These are phyloP conservation scores for Hetaerina americana DNA, from an alignment of 1,140 invertebrate species.

Conservation along the genomic window DNA sequence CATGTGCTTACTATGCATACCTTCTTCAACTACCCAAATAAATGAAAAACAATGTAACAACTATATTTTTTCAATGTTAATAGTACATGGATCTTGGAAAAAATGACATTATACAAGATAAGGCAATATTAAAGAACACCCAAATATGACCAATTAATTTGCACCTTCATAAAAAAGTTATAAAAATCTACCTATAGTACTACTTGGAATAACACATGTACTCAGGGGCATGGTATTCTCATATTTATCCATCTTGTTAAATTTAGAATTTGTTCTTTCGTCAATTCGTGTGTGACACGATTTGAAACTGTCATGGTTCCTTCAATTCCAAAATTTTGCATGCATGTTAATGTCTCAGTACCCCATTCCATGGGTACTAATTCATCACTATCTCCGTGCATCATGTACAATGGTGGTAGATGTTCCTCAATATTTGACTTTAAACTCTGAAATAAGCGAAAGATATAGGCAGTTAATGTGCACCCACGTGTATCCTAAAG, in stretches of 20 bases:
- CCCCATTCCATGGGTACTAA: constrained; percentile 41
- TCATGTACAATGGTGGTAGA: constrained; percentile 26
- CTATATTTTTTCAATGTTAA: too few species aligned
- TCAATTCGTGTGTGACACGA: background rate
- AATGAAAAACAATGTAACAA: too few species aligned
- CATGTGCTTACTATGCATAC: too few species aligned
- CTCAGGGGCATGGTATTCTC: background rate
- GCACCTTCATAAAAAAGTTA: too few species aligned
- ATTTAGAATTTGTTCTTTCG: background rate
- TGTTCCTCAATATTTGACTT: constrained; percentile 7
- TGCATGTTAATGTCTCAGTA: constrained; percentile 30
- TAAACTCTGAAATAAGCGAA: constrained; percentile 16
- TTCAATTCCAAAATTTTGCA: constrained; percentile 33
- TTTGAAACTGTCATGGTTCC: constrained; percentile 29
- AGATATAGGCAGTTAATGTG: background rate
- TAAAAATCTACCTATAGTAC: too few species aligned
- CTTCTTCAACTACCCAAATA: too few species aligned
- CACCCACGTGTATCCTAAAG: background rate
- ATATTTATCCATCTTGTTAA: background rate
- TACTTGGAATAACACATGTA: too few species aligned
- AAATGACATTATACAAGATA: too few species aligned
- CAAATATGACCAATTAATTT: too few species aligned
- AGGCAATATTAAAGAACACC: too few species aligned
- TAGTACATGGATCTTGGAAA: too few species aligned
- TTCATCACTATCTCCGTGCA: constrained; percentile 32